Conservation (phyloP, 2,888 invertebrate species). For the Aphrophora alni region DNA sequence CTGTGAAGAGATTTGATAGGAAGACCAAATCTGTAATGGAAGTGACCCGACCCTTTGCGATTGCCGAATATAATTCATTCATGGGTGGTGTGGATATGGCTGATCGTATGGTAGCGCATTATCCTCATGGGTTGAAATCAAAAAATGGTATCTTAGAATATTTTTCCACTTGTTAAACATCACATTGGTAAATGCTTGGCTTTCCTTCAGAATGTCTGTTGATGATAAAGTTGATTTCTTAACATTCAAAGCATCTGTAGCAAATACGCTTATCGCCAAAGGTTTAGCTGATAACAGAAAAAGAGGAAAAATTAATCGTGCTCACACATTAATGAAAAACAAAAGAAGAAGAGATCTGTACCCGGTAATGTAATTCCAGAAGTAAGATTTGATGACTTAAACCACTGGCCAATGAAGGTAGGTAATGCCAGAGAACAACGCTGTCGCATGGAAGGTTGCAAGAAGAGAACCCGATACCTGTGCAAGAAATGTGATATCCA, state of each 20-base stretch:
- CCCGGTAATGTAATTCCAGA: neutral
- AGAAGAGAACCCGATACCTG: neutral
- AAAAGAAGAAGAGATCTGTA: neutral
- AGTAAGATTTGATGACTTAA: neutral
- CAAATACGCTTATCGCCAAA: neutral
- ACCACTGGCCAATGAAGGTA: neutral
- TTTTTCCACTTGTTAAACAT: conserved; percentile 35
- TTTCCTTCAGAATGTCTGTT: conserved; percentile 30
- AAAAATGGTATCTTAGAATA: conserved; percentile 40
- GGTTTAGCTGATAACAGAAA: neutral
- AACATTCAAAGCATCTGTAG: neutral
- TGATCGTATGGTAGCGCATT: conserved; percentile 41
- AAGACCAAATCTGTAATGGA: conserved; percentile 30
- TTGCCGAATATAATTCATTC: conserved; percentile 35
- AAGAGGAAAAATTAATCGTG: neutral
- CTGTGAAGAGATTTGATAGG: conserved; percentile 32
- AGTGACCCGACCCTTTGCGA: conserved; percentile 31
- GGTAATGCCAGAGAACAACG: neutral
- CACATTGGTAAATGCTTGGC: conserved; percentile 33
- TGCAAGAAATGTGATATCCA: neutral
- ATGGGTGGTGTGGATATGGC: conserved; percentile 40
- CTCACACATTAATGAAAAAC: too few relatives aligned
- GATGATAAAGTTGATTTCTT: neutral
- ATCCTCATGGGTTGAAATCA: conserved; percentile 39
- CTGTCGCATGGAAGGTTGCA: neutral